Evolutionary conservation across 1,140 invertebrate species (phyloP), one percentile per base, ranked within the genome.

Genomic region (Drosophila oshimai): DNA sequence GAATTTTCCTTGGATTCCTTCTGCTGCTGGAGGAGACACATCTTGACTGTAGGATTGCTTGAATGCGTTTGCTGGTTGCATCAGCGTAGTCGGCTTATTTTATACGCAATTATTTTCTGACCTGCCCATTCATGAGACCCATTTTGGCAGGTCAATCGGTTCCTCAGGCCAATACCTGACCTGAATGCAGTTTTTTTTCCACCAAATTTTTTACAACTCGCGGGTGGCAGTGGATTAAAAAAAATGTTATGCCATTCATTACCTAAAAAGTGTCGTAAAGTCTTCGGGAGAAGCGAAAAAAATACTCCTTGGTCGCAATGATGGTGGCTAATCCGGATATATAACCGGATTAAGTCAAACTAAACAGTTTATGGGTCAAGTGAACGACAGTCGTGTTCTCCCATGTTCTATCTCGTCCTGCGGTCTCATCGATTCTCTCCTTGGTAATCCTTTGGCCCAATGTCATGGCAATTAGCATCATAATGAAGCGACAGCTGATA

Each of bases 181-280:
- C 50, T 74, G 41, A 6, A 22, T 12, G 54, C 28, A 12, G 49
- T 39, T 57, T 68, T 72, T 62, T 74, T 46, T 51, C 31, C 61
- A 45, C 50, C 42, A 44, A 44, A 75, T 81, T 78, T 78, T 78
- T 78, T 73, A 60, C 39, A 45, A 10, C 68, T 15, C 13, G 6
- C 51, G 26, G 15, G 24, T 41, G 31, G 22, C 37, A 22, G 71
- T 79, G 83, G 83, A 87, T 88, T 87, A 87, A 74, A 86, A 86
- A 75, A 64, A 57, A 51, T 57, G 49, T 75, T 70, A 77, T 77
- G 50, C 73, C 81, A 87, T 87, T 87, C 81, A 87, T 87, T 87
- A 87, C 81, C 81, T 87, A 87, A 87, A 86, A 76, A 86, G 74
- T 60, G 74, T 69, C 49, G 62, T 73, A 65, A 80, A 69, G 24